Conservation (phyloP, 1,140 invertebrate genomes). For the Chymomyza costata region DNA sequence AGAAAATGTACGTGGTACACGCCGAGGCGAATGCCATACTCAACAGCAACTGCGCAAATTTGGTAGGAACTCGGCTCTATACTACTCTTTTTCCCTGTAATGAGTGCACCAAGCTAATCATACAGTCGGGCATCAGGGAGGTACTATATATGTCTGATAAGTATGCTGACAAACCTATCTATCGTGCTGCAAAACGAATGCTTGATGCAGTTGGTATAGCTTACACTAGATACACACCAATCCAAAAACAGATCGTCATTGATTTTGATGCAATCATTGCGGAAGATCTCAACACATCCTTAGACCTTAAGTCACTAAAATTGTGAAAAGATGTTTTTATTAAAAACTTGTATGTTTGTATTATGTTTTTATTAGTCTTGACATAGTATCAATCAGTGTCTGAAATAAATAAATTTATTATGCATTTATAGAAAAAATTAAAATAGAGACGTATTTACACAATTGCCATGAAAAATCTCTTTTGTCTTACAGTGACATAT, state of each 20-base stretch:
- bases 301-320: not conserved
- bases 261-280: slow-evolving; percentile 35
- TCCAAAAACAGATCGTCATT: slow-evolving; percentile 37
- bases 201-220: slow-evolving; percentile 84
- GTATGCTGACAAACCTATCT: slow-evolving; percentile 81
- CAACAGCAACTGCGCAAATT: slow-evolving; percentile 88
- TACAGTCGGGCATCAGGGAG: slow-evolving; percentile 92
- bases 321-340: not conserved
- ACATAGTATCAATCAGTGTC: no score
- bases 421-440: no score
- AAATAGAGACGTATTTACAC: no score
- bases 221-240: slow-evolving; percentile 74
- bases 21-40: slow-evolving; percentile 98
- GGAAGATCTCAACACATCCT: slow-evolving; percentile 7
- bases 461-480: no score
- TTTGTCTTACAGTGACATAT: no score
- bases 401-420: no score
- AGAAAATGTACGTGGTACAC: slow-evolving; percentile 95
- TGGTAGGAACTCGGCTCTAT: slow-evolving; percentile 89
- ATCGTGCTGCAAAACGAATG: slow-evolving; percentile 86
- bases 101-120: slow-evolving; percentile 97
- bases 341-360: no score
- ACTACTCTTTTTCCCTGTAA: slow-evolving; percentile 95
- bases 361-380: no score
- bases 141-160: slow-evolving; percentile 90